Evolutionary conservation across 30 jellyfish, hydroid and myxozoan species (phyloP).

Genomic region (Cassiopea xamachana): DNA sequence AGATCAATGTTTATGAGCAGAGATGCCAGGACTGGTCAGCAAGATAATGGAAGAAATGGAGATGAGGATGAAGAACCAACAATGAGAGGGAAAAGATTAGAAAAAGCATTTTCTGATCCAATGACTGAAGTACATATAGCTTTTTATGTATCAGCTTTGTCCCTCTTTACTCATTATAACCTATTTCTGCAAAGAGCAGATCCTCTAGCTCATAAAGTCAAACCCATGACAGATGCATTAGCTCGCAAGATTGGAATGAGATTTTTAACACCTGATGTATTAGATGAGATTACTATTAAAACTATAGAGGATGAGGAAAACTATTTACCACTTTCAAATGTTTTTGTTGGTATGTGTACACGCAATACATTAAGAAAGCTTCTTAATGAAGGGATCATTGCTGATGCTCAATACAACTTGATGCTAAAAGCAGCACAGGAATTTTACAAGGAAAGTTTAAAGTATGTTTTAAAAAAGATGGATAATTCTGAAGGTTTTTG

Average conservation of each 20-base stretch:
- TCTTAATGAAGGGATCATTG: constrained; percentile 61
- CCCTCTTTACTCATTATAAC: constrained; percentile 62
- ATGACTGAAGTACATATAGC: constrained; percentile 32
- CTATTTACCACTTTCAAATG: constrained; percentile 29
- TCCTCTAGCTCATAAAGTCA: constrained; percentile 54
- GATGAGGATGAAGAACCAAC: constrained; percentile 22
- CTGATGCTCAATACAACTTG: constrained; percentile 28
- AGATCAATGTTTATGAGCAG: constrained; percentile 55
- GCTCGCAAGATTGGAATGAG: constrained; percentile 69
- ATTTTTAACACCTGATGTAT: constrained; percentile 42
- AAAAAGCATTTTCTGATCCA: constrained; percentile 23
- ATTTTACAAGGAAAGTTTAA: constrained; percentile 8
- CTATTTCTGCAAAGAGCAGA: constrained; percentile 61
- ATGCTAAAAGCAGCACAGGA: constrained; percentile 49
- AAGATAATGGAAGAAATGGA: not conserved
- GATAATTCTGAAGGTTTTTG: constrained; percentile 22
- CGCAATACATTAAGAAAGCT: not conserved
- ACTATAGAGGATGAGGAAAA: constrained; percentile 39
- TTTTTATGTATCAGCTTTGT: constrained; percentile 34
- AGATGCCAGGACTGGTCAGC: constrained; percentile 1
- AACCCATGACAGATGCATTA: constrained; percentile 49
- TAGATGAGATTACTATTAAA: constrained; percentile 2
- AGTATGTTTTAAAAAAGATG: constrained; percentile 37
- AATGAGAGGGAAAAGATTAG: constrained; percentile 48
- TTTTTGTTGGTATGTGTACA: constrained; percentile 55